Percentiles rank a stretch among this genome's conserved stretches.
phyloP scores from a whole-genome alignment of 2,113 vertebrate species.

The Eudyptes chrysolophus region DNA sequence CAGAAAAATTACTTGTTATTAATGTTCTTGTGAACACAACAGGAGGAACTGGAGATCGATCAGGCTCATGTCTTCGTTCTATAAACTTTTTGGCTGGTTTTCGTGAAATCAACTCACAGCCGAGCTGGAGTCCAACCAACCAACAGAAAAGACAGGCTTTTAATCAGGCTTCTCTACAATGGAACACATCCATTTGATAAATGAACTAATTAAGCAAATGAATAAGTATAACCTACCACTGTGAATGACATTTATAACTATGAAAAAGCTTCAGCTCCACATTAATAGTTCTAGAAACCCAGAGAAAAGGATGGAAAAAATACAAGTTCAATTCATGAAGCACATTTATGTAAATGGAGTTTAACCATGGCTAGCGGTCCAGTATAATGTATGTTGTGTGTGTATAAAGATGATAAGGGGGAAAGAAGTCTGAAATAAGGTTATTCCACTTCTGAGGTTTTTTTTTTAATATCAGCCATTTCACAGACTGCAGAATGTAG shows the following conservation, averaged over 20 bases:
- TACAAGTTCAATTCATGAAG: not conserved
- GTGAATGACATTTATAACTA: slow-evolving; percentile 40
- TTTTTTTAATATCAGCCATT: not conserved
- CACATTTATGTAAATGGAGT: not conserved
- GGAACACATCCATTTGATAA: slow-evolving; percentile 49
- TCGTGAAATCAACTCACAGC: slow-evolving; percentile 23
- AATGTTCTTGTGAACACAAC: slow-evolving; percentile 32
- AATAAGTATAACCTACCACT: slow-evolving; percentile 30
- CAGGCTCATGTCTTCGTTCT: slow-evolving; percentile 43
- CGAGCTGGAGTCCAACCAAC: slow-evolving; percentile 21
- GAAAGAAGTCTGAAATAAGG: not conserved
- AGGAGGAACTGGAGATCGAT: slow-evolving; percentile 15
- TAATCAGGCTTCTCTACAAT: slow-evolving; percentile 11
- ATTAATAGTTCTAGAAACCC: not conserved
- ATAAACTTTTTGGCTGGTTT: slow-evolving; percentile 43
- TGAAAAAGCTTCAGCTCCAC: slow-evolving; percentile 22
- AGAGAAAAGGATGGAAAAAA: slow-evolving; percentile 1
- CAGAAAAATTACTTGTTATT: slow-evolving; percentile 50
- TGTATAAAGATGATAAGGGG: not conserved
- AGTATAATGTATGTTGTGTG: not conserved
- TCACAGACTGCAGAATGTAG: not conserved
- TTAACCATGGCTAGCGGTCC: not conserved
- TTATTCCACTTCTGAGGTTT: not conserved
- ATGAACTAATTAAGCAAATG: slow-evolving; percentile 69
- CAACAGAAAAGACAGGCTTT: slow-evolving; percentile 10